These are phyloP conservation scores for Odontamblyopus rebecca DNA, from an alignment of 2,797 vertebrate genomes.

Conservation along the genomic window DNA sequence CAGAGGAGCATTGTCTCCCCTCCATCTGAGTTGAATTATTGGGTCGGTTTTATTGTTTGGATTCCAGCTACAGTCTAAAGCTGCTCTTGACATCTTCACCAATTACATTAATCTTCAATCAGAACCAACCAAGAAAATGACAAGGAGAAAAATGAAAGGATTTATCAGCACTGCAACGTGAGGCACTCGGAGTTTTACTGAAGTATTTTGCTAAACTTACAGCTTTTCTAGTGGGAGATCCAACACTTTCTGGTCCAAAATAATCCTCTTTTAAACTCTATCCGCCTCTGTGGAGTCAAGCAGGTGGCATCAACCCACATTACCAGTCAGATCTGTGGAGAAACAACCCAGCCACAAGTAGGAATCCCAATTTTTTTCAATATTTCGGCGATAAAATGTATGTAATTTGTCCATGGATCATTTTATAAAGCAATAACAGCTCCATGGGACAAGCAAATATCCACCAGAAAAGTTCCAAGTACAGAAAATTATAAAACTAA, in stretches of 20 bases:
- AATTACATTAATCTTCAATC: conserved; percentile 32
- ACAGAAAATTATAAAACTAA: too few species aligned
- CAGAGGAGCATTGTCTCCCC: conserved; percentile 65
- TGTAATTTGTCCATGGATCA: neutral
- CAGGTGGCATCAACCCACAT: neutral
- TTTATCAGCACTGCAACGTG: neutral
- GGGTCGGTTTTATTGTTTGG: conserved; percentile 41
- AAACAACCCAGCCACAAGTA: neutral
- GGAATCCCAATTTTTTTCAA: neutral
- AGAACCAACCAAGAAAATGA: conserved; percentile 15
- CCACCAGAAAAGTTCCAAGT: neutral
- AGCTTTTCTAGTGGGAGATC: neutral
- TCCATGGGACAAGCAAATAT: neutral
- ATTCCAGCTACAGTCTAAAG: conserved; percentile 27
- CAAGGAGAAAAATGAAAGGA: conserved; percentile 6
- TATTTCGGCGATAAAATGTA: neutral
- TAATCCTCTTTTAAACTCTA: neutral
- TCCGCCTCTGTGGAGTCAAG: neutral
- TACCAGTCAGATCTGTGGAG: neutral
- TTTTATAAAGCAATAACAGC: neutral
- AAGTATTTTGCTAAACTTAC: neutral
- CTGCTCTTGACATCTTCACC: conserved; percentile 27
- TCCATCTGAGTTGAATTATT: conserved; percentile 66
- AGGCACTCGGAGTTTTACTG: neutral
- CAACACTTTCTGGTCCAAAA: neutral